These are phyloP conservation scores for Leptosomus discolor DNA, from an alignment of 2,113 vertebrate genomes.

Conservation along the genomic window DNA sequence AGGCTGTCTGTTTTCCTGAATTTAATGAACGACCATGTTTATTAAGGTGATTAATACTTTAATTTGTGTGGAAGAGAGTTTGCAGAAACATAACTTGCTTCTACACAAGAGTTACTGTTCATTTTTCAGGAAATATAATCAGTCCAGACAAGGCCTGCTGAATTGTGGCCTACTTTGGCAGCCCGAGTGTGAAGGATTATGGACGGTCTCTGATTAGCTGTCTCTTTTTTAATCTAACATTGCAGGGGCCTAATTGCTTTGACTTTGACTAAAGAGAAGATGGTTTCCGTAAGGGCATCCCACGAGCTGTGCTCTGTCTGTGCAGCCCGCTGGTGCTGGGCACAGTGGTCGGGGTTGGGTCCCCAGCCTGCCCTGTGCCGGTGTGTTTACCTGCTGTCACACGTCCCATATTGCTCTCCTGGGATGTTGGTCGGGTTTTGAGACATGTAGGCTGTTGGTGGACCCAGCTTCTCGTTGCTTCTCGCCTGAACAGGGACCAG, in stretches of 20 bases:
- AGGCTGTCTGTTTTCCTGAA: neutral
- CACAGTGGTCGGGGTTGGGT: fast-evolving
- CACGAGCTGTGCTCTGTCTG: neutral
- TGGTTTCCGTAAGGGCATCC: neutral
- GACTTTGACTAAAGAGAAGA: neutral
- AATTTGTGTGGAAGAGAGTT: neutral
- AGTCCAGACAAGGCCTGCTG: neutral
- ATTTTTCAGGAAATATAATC: neutral
- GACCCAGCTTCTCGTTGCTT: neutral
- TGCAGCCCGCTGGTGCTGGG: fast-evolving
- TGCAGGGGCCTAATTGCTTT: neutral
- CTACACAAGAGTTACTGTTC: neutral
- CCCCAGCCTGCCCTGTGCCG: neutral
- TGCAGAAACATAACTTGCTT: neutral
- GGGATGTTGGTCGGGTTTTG: neutral
- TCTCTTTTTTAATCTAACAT: slow-evolving; percentile 7
- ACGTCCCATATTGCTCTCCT: fast-evolving
- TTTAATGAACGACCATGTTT: neutral
- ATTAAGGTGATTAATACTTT: slow-evolving; percentile 2
- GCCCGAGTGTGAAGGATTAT: slow-evolving; percentile 4
- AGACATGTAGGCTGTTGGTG: neutral
- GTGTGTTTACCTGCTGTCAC: fast-evolving
- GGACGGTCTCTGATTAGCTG: neutral
- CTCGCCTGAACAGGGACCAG: neutral
- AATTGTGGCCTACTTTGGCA: neutral